Evolutionary conservation across 2,797 vertebrate genomes (phyloP), one percentile per base, ranked within the genome.

Genomic region (Coluber constrictor): DNA sequence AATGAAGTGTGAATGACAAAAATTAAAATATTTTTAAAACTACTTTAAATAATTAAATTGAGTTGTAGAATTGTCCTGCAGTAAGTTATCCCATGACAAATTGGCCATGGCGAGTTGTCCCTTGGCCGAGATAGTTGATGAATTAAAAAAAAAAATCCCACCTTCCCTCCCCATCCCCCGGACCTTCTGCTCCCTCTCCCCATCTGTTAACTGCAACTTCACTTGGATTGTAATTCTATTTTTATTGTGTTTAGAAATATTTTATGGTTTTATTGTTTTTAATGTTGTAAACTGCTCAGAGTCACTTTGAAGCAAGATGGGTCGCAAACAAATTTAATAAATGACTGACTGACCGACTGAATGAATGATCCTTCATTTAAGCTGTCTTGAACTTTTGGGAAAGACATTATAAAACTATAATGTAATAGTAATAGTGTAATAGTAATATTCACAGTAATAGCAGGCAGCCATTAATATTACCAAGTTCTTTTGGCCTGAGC

Each of bases 161-260:
- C 4, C 27, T 2, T 11, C 27, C 4, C 11, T 11, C 1, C 27
- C 27, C 37, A 37, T 2, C 37, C 27, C 1, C 5, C 4, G 3
- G 4, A 66, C 12, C 6, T 66, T 66, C 63, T 15, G 29, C 12
- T 66, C 29, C 12, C 29, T 66, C 5, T 66, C 63, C 29, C 63
- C 5, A 66, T 66, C 12, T 66, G 12, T 66, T 66, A 66, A n/a
- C 11, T 66, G 29, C 29, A 32, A 32, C 29, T 32, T 32, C 13
- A 32, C 13, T n/a, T 66, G 29, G 29, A 66, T 66, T 66, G 29
- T n/a, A 66, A 66, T n/a, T 66, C 5, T 66, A 32, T 32, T 16
- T 66, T 70, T 70, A 70, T n/a, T 61, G 25, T 10, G 10, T 61
- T 61, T 61, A 61, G 23, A 61, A 61, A 61, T 61, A 61, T 66